Conservation (phyloP, 2,113 vertebrate species). For the Tautogolabrus adspersus region DNA sequence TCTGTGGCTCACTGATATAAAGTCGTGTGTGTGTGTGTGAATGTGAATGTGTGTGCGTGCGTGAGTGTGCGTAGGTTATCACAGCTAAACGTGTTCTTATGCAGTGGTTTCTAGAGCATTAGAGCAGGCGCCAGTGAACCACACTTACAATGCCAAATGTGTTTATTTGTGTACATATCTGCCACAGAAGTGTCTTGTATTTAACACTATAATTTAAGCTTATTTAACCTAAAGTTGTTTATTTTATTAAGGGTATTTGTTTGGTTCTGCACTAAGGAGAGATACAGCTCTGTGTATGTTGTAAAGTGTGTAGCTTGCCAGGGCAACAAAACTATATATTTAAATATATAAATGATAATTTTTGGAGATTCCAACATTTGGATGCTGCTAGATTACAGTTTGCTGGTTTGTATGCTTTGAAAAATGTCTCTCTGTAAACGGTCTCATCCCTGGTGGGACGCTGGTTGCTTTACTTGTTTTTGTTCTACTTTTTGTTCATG, state of each 20-base stretch:
- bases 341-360: slow-evolving; percentile 84
- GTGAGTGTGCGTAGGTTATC: slow-evolving; percentile 81
- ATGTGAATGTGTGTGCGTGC: slow-evolving; percentile 75
- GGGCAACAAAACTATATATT: slow-evolving; percentile 79
- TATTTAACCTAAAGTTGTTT: slow-evolving; percentile 96
- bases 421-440: slow-evolving; percentile 87
- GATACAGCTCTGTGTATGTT: slow-evolving; percentile 87
- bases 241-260: slow-evolving; percentile 88
- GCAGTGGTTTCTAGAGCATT: slow-evolving; percentile 77
- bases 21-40: slow-evolving; percentile 50
- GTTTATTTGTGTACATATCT: slow-evolving; percentile 94
- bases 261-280: slow-evolving; percentile 87
- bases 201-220: slow-evolving; percentile 98
- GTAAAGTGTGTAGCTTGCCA: slow-evolving; percentile 86
- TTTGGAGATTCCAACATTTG: slow-evolving; percentile 90
- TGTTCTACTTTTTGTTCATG: slow-evolving; percentile 68
- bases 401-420: slow-evolving; percentile 94
- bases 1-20: slow-evolving; percentile 88
- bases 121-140: slow-evolving; percentile 82
- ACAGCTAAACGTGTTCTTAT: slow-evolving; percentile 81
- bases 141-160: slow-evolving; percentile 90
- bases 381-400: slow-evolving; percentile 94
- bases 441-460: slow-evolving; percentile 90
- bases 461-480: slow-evolving; percentile 85
- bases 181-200: slow-evolving; percentile 95